These are phyloP conservation scores for Patiria pectinifera DNA, from an alignment of 53 echinoderm and acorn worm genomes.

Conservation along the genomic window DNA sequence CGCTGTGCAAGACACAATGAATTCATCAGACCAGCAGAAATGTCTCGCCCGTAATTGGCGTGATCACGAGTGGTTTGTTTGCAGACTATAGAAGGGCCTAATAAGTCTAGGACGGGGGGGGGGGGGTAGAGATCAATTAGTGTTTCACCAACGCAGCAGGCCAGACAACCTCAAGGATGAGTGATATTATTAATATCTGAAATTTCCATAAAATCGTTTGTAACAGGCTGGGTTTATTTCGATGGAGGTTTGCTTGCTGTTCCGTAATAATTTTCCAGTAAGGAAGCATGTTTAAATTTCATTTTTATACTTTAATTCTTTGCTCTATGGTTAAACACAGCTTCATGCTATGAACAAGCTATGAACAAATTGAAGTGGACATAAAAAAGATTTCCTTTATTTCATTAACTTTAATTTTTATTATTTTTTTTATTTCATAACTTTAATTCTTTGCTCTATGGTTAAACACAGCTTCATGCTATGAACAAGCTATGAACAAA, in stretches of 20 bases:
- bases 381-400: too few species aligned
- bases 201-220: not conserved
- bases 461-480: not conserved
- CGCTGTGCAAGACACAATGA: too few species aligned
- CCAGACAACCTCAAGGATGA: not conserved
- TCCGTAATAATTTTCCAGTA: not conserved
- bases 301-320: not conserved
- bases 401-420: too few species aligned
- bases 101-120: not conserved
- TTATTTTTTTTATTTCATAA: too few species aligned
- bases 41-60: not conserved
- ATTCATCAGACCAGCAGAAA: not conserved
- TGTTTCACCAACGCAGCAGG: not conserved
- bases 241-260: not conserved
- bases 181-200: not conserved
- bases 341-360: too few species aligned
- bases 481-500: too few species aligned
- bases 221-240: not conserved
- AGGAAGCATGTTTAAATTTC: not conserved
- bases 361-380: too few species aligned
- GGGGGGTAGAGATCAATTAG: not conserved
- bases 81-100: not conserved
- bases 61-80: not conserved
- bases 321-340: not conserved
- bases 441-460: not conserved